Base-by-base conservation (phyloP, 2,797 vertebrate genomes). In the Centropyge bicolor region DNA sequence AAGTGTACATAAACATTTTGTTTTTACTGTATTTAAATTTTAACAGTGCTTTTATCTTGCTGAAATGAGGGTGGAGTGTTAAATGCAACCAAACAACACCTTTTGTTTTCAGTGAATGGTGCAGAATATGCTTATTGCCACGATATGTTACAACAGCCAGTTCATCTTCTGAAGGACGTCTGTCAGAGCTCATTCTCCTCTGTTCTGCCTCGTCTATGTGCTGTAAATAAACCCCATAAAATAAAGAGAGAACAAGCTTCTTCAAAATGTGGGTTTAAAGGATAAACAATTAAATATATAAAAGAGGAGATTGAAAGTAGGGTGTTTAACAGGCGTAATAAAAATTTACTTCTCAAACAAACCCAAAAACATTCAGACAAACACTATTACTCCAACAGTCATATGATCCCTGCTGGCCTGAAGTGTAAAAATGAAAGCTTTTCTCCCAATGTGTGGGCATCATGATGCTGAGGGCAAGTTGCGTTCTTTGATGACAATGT, bases 1-100 rank as follows among this genome's bases (percentile, higher is more conserved):
- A 83, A 83, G 55, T 70, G 35, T 62, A 78, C 35, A 68, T 43
- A 78, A 89, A 80, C 55, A 63, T 31, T 31, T 70, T 78, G 35
- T 60, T 45, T 43, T 49, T 11, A 61, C 14, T 46, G 6, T 17
- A 54, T 76, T 81, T 68, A 70, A 54, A 71, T 81, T 45, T 22
- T 14, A 76, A 56, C 31, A 81, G 41, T 20, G 70, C 14, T 76
- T 81, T 79, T 49, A 79, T 82, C 78, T 75, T 65, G 4, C 36
- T 20, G 31, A 56, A 65, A 63, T 49, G 36, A 55, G 38, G 64
- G 76, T 46, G 62, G 66, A 69, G 43, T 48, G 49, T 14, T 78
- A 8, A 64, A 70, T 22, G 27, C n/a, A 69, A 71, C n/a, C 55
- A 70, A 72, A 70, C 51, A 74, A 63, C 19, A 54, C 19, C 36